These are phyloP conservation scores for Pseudolycoriella hygida DNA, from an alignment of 2,888 invertebrate genomes.

Conservation along the genomic window DNA sequence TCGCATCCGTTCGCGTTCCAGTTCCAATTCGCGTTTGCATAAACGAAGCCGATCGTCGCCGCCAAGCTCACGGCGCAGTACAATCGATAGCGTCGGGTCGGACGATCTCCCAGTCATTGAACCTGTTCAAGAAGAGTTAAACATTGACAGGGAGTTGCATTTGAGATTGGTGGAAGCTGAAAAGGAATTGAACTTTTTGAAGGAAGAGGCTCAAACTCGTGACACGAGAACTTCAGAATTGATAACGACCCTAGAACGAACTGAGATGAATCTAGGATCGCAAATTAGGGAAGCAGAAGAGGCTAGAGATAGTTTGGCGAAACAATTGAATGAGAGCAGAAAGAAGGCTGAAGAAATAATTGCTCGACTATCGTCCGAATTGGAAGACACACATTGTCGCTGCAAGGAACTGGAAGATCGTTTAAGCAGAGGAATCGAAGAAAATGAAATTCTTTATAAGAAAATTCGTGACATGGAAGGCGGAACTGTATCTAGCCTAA, in stretches of 20 bases:
- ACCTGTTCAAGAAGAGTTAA: constrained; percentile 23
- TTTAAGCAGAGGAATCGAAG: constrained; percentile 51
- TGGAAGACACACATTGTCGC: constrained; percentile 44
- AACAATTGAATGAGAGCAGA: constrained; percentile 47
- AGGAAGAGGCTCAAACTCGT: constrained; percentile 51
- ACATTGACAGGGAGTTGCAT: constrained; percentile 40
- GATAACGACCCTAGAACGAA: constrained; percentile 53
- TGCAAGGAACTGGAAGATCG: constrained; percentile 29
- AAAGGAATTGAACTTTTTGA: constrained; percentile 52
- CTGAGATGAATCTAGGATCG: constrained; percentile 54
- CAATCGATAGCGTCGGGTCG: constrained; percentile 42
- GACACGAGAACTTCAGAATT: constrained; percentile 65
- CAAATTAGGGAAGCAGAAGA: constrained; percentile 54
- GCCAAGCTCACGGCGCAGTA: constrained; percentile 40
- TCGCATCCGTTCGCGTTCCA: constrained; percentile 33
- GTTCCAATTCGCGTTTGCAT: constrained; percentile 34
- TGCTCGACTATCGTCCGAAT: constrained; percentile 47
- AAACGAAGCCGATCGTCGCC: constrained; percentile 42
- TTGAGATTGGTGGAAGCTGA: constrained; percentile 51
- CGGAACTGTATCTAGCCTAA: constrained; percentile 12
- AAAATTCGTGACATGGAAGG: constrained; percentile 52
- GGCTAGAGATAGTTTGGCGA: constrained; percentile 41
- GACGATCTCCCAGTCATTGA: constrained; percentile 31
- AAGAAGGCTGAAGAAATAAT: constrained; percentile 51
- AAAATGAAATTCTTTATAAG: constrained; percentile 55